Evolutionary conservation across 2,797 vertebrate species (phyloP), one percentile per base, ranked within the genome.

Genomic region (Sebastes diploproa): DNA sequence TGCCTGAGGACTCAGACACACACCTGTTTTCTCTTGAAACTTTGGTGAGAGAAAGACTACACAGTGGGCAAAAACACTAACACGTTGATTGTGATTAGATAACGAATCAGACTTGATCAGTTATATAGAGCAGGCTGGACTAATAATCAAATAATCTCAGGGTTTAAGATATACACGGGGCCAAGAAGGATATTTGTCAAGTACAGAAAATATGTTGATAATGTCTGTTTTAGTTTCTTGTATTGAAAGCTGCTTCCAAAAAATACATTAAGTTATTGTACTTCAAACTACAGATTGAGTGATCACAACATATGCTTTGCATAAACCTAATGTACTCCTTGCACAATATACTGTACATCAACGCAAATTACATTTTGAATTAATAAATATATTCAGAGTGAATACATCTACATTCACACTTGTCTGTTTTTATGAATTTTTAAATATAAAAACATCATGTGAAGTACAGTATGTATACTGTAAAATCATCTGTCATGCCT

Each of bases 1-100:
- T 98, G 36, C 98, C 98, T 0, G 98, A 99, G 93, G 97, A 98
- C 25, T 93, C 80, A 10, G 98, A 99, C 20, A 89, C 97, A 42
- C 98, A 99, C 89, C 95, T 99, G 80, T 99, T 99, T 92, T 96
- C 96, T 84, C 93, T 99, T 56, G 98, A 99, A 93, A 95, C 92
- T 23, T 91, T 98, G 77, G 98, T 99, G 84, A 97, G 93, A 82
- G 93, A 97, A 25, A 80, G 91, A 74, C 72, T 95, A 9, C 59
- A 75, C 59, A 79, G 27, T 1, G 22, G 32, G 30, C 42, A 80
- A 36, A 84, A 82, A 79, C 82, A 78, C 52, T 63, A 20, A 56
- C 60, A 78, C 65, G 27, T 6, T 69, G 23, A 79, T 7, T 27
- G 25, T 18, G 12, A 67, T 42, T 4, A 68, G 27, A 63, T 62